phyloP scores from a whole-genome alignment of 2,113 vertebrate species.

The Heteronetta atricapilla region DNA sequence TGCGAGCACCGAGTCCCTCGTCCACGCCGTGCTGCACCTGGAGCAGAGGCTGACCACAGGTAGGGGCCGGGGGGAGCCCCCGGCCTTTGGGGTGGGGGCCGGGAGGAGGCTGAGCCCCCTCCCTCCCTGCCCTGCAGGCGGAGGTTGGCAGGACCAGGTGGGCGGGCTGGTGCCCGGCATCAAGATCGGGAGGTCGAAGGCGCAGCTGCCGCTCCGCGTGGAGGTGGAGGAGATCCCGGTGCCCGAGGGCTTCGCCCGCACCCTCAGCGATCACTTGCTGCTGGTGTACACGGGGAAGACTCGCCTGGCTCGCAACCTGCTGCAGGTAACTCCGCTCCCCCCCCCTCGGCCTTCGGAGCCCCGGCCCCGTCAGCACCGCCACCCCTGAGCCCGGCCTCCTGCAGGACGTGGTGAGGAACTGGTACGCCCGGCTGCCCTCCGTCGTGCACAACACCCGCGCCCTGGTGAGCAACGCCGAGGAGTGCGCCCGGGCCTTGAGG shows the following conservation, averaged over 20 bases:
- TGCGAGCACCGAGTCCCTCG: conserved; percentile 81
- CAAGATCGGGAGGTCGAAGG: conserved; percentile 87
- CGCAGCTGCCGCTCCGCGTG: conserved; percentile 86
- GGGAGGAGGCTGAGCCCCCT: accelerated
- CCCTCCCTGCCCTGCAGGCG: conserved; percentile 76
- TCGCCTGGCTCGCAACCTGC: conserved; percentile 91
- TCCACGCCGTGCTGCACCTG: conserved; percentile 90
- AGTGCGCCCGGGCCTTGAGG: conserved; percentile 83
- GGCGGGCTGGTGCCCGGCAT: conserved; percentile 90
- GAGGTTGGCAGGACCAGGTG: conserved; percentile 98
- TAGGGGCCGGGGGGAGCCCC: neutral
- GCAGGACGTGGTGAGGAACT: conserved; percentile 93
- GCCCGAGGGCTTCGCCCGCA: conserved; percentile 76
- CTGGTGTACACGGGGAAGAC: conserved; percentile 97
- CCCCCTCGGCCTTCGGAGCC: accelerated
- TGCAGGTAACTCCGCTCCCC: conserved; percentile 81
- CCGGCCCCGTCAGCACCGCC: no score
- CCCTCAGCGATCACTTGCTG: conserved; percentile 86
- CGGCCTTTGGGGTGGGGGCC: accelerated
- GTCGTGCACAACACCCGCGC: conserved; percentile 79
- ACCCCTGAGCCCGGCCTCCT: neutral
- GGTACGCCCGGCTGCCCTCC: conserved; percentile 88
- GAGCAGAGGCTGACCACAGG: conserved; percentile 96
- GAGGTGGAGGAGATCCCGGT: conserved; percentile 83
- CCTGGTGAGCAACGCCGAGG: conserved; percentile 85